A percentile compares a stretch with the other conserved stretches of the same genome.
Evolutionary conservation across 2,797 vertebrate species (phyloP).

Genomic region (Parambassis ranga): DNA sequence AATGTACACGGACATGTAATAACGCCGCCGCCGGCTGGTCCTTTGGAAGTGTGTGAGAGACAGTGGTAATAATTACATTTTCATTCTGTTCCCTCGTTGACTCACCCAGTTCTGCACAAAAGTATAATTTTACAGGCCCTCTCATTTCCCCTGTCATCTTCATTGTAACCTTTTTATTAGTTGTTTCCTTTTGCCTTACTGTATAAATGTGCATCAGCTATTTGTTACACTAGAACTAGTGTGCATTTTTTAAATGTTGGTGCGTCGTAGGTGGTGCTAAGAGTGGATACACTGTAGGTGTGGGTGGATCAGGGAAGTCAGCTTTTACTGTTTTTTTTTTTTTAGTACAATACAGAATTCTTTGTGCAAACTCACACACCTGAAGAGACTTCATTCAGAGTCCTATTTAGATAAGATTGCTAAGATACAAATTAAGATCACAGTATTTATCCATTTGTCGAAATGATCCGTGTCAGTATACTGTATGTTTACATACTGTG

Average conservation of each 20-base stretch:
- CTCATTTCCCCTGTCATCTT: constrained; percentile 1
- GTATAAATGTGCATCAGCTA: constrained; percentile 15
- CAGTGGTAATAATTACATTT: constrained; percentile 54
- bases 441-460: too few relatives aligned
- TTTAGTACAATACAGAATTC: too few relatives aligned
- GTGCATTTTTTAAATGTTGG: constrained; percentile 25
- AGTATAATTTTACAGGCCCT: constrained; percentile 18
- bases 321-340: constrained; percentile 53
- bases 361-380: too few relatives aligned
- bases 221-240: constrained; percentile 18
- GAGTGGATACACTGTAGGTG: constrained; percentile 38
- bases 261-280: constrained; percentile 43
- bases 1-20: background rate
- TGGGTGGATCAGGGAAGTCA: constrained; percentile 51
- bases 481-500: too few relatives aligned
- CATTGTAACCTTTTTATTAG: constrained; percentile 13
- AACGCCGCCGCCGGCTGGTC: background rate
- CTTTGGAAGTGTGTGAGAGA: constrained; percentile 30
- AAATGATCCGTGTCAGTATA: too few relatives aligned
- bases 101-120: constrained; percentile 28
- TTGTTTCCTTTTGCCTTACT: background rate
- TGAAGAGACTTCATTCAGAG: too few relatives aligned
- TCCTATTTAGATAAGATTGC: too few relatives aligned
- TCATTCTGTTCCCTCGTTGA: constrained; percentile 25
- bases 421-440: too few relatives aligned